These are phyloP conservation scores for Heliconius ismenius DNA, from an alignment of 2,888 invertebrate genomes.

Conservation along the genomic window DNA sequence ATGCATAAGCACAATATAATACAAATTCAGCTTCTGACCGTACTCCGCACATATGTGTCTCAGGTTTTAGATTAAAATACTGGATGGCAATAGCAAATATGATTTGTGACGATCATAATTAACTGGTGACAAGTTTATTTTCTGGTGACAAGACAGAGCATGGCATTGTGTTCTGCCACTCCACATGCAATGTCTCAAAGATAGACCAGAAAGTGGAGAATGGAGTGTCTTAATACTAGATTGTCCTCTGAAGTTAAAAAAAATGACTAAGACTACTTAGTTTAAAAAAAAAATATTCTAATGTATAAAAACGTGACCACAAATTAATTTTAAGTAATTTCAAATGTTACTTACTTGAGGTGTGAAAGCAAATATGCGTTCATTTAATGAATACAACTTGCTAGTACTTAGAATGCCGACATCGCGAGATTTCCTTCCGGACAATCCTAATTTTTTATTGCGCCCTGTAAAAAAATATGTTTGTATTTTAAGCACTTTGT, in stretches of 20 bases:
- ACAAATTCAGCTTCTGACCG: no score
- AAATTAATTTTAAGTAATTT: neutral
- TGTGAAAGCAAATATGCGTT: conserved; percentile 98
- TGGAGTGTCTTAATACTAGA: neutral
- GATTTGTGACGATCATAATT: no score
- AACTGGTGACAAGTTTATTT: no score
- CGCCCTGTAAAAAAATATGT: conserved; percentile 84
- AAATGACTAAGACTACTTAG: no score
- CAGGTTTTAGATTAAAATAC: no score
- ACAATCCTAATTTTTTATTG: conserved; percentile 94
- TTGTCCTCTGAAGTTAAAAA: no score
- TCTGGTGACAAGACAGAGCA: no score
- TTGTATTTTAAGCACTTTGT: neutral
- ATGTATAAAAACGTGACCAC: neutral
- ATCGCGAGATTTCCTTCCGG: conserved; percentile 97
- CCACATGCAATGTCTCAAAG: no score
- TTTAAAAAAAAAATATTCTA: neutral
- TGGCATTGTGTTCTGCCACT: no score
- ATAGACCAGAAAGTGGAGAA: neutral
- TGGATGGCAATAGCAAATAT: no score
- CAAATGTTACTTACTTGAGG: conserved; percentile 91
- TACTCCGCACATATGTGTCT: no score
- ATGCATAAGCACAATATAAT: no score
- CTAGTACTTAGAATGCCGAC: conserved; percentile 99
- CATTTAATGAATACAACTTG: conserved; percentile 97